Evolutionary conservation across 2,888 invertebrate genomes (phyloP), one percentile per base, ranked within the genome.

Genomic region (Apamea crenata): DNA sequence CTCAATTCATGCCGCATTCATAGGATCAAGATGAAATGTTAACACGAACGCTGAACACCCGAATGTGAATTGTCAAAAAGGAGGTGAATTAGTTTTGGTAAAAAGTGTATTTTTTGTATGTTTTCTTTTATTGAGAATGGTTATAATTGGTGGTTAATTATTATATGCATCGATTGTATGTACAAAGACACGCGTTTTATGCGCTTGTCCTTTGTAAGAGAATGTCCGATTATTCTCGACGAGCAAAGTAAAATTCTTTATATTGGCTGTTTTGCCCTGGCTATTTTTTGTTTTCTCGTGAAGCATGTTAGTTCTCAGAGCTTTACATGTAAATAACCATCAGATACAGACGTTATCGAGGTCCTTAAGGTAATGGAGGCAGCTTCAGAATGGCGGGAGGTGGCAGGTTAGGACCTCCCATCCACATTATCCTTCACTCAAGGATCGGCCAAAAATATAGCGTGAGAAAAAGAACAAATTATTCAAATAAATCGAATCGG

Each of bases 1-100:
- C 84, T 74, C 70, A 80, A 79, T n/a, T n/a, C n/a, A n/a, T n/a
- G n/a, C n/a, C 40, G 56, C 65, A 4, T 32, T 76, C 53, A 25
- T 12, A n/a, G 4, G 36, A 40, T 77, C 83, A 65, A 67, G 61
- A 67, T 73, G 29, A 44, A 75, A 47, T 29, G 47, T 65, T 40
- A 83, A 74, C 79, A 86, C 63, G 70, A 61, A 71, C 59, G 0
- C 1, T 32, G 59, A 74, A 71, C 36, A 36, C 1, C 29, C 16
- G n/a, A 84, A 65, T 50, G 7, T 53, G n/a, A 61, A 36, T 63
- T 44, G 8, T 47, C 25, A 69, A 83, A 63, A 29, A 32, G 40
- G 59, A 73, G 40, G 61, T 40, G 44, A 56, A 36, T 74, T 29
- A 44, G 61, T 70, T 61, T 70, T 71, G 47, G 21, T 25, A 21